Base-by-base conservation (phyloP, 1,140 invertebrate species). In the Paraescarpia echinospica region DNA sequence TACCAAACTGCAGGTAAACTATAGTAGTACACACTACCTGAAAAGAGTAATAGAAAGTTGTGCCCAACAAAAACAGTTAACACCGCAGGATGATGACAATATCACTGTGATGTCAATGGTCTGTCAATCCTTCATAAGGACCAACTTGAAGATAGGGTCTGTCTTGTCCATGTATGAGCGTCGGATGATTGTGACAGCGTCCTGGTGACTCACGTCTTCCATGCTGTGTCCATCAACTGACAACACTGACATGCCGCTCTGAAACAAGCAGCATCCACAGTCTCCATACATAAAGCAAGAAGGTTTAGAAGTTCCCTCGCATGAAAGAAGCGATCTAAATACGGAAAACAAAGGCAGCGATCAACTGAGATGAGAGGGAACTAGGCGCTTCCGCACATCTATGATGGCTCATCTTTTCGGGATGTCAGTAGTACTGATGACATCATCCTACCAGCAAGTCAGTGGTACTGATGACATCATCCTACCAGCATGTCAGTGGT, bases 181-280 rank as follows among this genome's bases (percentile, higher is more conserved):
- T 35, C 89, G 89, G 89, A 90, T 90, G 89, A 90, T 90, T 4
- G 33, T 35, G 34, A 90, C 89, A 31, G 89, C 89, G 9, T 90
- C 34, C 14, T 35, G 89, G 35, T 90, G 89, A 90, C 34, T 31
- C 18, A 90, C 89, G 18, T 35, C 89, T 5, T 34, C 34, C 89
- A 90, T 5, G 14, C 34, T 34, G 2, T 90, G 89, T 5, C 89
- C 89, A 33, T n/a, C 89, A n/a, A 90, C 89, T 33, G 33, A 31
- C 35, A 90, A 18, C 18, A 90, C 18, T 34, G 35, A 22, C 89
- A 90, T 90, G 35, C n/a, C 89, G 33, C 34, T 35, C 89, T 90
- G 89, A 27, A 90, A 35, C 8, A 35, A 33, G 27, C 18, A n/a
- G 35, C 4, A 31, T 34, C 89, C 27, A 90, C 14, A 41, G 41